Percentiles rank a stretch among this genome's conserved stretches.
Evolutionary conservation across 92 coral and sea anemone genomes (phyloP).

Genomic region (Heliopora coerulea): DNA sequence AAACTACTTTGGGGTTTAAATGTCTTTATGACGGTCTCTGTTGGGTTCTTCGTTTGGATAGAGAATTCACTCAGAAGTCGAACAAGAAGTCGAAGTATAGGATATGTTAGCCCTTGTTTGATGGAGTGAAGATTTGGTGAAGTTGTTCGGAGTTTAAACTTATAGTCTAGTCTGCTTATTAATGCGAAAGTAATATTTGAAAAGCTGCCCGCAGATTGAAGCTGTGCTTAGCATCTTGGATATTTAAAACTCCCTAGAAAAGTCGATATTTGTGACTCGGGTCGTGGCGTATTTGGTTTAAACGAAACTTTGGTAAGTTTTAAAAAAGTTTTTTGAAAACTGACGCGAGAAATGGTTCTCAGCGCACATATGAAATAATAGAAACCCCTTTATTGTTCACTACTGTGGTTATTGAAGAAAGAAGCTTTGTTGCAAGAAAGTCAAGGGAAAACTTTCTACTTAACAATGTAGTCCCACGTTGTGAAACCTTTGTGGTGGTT

Average conservation of each 20-base stretch:
- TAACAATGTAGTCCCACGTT: background rate
- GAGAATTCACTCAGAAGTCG: too few species aligned
- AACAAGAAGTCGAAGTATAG: too few species aligned
- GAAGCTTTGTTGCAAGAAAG: constrained; percentile 28
- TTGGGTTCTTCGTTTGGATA: too few species aligned
- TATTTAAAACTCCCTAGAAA: constrained; percentile 13
- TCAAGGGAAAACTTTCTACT: background rate
- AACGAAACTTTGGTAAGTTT: constrained; percentile 11
- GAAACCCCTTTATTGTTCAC: constrained; percentile 12
- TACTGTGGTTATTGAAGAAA: constrained; percentile 18
- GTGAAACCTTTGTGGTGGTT: too few species aligned
- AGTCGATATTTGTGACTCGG: background rate
- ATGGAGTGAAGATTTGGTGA: constrained; percentile 4
- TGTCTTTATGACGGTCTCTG: background rate
- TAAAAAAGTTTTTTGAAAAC: background rate
- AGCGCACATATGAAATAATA: constrained; percentile 18
- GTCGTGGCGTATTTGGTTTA: background rate
- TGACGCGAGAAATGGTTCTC: background rate
- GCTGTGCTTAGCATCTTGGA: constrained; percentile 8
- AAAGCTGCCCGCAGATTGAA: constrained; percentile 34
- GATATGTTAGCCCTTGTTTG: too few species aligned
- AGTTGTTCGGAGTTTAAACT: constrained; percentile 21
- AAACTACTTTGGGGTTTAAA: constrained; percentile 15
- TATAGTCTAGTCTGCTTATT: constrained; percentile 28
- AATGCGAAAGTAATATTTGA: constrained; percentile 45